Percentiles rank a stretch among this genome's conserved stretches.
Evolutionary conservation across 2,797 vertebrate genomes (phyloP).

Genomic region (Channallabes apus): DNA sequence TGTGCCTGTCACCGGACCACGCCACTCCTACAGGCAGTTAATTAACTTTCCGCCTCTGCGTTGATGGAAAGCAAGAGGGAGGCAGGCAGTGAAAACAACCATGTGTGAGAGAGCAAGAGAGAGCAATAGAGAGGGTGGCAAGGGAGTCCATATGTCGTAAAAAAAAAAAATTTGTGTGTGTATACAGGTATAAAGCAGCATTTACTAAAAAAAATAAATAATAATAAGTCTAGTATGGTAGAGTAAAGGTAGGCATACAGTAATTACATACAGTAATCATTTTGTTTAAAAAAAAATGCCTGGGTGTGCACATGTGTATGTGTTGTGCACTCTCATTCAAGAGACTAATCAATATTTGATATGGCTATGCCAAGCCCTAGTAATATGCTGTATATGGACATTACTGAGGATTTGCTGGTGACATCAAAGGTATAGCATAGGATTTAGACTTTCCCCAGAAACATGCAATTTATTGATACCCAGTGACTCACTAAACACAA

Average conservation of each 20-base stretch:
- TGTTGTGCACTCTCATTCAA: background rate
- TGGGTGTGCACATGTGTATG: too few relatives aligned
- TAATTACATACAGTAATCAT: background rate
- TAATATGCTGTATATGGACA: background rate
- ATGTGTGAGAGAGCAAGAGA: background rate
- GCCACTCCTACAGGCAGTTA: constrained; percentile 64
- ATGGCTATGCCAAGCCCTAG: background rate
- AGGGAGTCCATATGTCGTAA: background rate
- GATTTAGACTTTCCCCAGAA: background rate
- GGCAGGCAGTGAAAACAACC: constrained; percentile 49
- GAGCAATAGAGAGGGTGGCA: background rate
- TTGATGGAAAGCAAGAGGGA: constrained; percentile 52
- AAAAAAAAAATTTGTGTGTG: too few relatives aligned
- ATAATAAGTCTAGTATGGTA: background rate
- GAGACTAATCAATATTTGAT: background rate
- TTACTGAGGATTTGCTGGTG: background rate
- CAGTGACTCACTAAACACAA: constrained; percentile 3
- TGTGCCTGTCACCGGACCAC: constrained; percentile 57
- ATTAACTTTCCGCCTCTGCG: constrained; percentile 67
- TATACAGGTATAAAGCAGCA: too few relatives aligned
- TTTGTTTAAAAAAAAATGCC: background rate
- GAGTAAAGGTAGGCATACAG: background rate
- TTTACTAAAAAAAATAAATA: background rate
- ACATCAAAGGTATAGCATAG: background rate
- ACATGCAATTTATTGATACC: background rate